Evolutionary conservation across 2,113 vertebrate species (phyloP), one percentile per base, ranked within the genome.

Genomic region (Romanogobio albipinnatus): DNA sequence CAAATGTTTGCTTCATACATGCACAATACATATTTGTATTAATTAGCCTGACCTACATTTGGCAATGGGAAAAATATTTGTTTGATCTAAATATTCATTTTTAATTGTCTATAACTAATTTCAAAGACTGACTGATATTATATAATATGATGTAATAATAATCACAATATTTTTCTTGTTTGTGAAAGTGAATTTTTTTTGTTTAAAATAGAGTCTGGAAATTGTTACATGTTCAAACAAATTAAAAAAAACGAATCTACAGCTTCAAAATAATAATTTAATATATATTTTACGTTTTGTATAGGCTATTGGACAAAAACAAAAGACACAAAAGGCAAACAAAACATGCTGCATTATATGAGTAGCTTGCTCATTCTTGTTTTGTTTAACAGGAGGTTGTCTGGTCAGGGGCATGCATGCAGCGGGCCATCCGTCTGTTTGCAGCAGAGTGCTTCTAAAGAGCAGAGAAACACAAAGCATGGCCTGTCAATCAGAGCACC

Each of bases 401-500:
- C 64, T 39, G 80, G n/a, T 71, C 81, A 82, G 64, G 81, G 66
- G 51, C 66, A 71, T 82, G 66, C 81, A 24, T 82, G 81, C 66
- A 71, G 47, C 10, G 33, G 66, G 26, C 80, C 61, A 53, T 82
- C 61, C 19, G 47, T 82, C 62, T 56, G 80, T 70, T 82, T 56
- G 61, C 80, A 51, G 58, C 77, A 66, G 56, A 78, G 76, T 66
- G 36, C 77, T 61, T 80, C 59, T 79, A 62, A 36, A 62, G 33
- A 62, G 24, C 13, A 71, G 11, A 71, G 81, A 59, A 81, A 85
- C 64, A 85, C 84, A 85, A 85, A 85, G 84, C 76, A 51, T 81
- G 66, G 84, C 76, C 61, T 85, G 84, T 85, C 84, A 85, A 85
- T 85, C 84, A 85, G 17, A 80, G 43, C 33, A 26, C 51, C 49